Evolutionary conservation across 1,140 invertebrate genomes (phyloP).

Genomic region (Oryzaephilus surinamensis): DNA sequence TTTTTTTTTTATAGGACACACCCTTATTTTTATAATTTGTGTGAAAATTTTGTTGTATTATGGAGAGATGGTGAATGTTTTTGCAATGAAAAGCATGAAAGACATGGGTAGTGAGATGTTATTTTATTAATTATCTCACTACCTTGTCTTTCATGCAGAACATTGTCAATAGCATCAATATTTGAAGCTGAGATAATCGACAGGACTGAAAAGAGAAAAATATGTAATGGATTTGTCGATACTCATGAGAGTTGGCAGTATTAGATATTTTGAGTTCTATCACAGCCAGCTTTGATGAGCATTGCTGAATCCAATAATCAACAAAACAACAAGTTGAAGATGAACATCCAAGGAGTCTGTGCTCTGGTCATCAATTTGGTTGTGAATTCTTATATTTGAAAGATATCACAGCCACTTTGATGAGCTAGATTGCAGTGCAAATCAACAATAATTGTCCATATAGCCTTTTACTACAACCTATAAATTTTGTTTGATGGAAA

Average conservation of each 20-base stretch:
- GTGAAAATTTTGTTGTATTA: conserved; percentile 5
- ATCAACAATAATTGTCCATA: too few relatives aligned
- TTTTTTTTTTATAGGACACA: not conserved
- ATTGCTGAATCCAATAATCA: conserved; percentile 40
- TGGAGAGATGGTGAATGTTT: not conserved
- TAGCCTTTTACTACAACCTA: too few relatives aligned
- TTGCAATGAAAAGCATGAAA: conserved; percentile 49
- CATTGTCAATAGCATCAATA: conserved; percentile 7
- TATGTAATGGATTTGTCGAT: conserved; percentile 25
- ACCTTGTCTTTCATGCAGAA: conserved; percentile 79
- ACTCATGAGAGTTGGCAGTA: conserved; percentile 66
- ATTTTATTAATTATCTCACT: conserved; percentile 55
- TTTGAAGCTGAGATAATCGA: too few relatives aligned
- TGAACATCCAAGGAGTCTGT: conserved; percentile 29
- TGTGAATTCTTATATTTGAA: conserved; percentile 50
- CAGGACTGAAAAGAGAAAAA: too few relatives aligned
- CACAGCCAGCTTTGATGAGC: conserved; percentile 80
- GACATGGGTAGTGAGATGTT: conserved; percentile 95
- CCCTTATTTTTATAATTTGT: conserved; percentile 3
- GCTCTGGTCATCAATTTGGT: conserved; percentile 57
- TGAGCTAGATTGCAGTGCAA: conserved; percentile 45
- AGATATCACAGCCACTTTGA: conserved; percentile 77
- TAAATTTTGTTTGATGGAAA: too few relatives aligned
- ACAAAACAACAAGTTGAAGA: not conserved
- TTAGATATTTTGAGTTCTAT: conserved; percentile 53